Base-by-base conservation (phyloP, 2,113 vertebrate genomes). In the Eira barbara region DNA sequence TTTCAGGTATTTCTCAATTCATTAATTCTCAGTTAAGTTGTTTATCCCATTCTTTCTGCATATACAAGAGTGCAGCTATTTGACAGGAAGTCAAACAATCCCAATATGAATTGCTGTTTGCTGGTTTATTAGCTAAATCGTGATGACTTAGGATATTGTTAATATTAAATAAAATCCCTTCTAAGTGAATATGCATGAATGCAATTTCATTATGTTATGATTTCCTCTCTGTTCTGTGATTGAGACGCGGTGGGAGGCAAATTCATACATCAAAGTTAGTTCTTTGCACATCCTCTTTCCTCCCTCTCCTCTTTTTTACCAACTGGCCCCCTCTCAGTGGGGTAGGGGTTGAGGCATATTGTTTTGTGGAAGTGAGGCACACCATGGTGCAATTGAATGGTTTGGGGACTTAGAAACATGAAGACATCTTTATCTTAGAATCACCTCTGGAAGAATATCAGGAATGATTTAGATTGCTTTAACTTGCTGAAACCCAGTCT, bases 1-100 rank as follows among this genome's bases (percentile, higher is more conserved):
- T 98, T 98, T 95, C 97, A 98, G 98, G 98, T 98, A 97, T 97
- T 98, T 98, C 96, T 97, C 97, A 98, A 95, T 88, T 97, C 98
- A 96, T 97, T 98, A 98, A 98, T 98, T 98, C 97, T 97, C 88
- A 95, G 96, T 97, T 96, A 97, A 97, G 93, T 98, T 98, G 98
- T 98, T 98, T 98, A 98, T 98, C 95, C 95, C 91, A 95, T 98
- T 93, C 88, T 98, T 98, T 98, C 94, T 97, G 94, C 97, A 96
- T 98, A 95, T 91, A 89, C n/a, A 86, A 97, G 98, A 99, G 98
- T 98, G 93, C 29, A 82, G 47, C 61, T 93, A 88, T 97, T 98
- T 98, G 98, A 98, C 97, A 98, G 97, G 90, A 98, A 98, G 96
- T 97, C 98, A 98, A 87, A 98, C 92, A 97, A 96, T 98, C 39